Evolutionary conservation across 2,888 invertebrate species (phyloP), one percentile per base, ranked within the genome.

Genomic region (Salpingus planirostris): DNA sequence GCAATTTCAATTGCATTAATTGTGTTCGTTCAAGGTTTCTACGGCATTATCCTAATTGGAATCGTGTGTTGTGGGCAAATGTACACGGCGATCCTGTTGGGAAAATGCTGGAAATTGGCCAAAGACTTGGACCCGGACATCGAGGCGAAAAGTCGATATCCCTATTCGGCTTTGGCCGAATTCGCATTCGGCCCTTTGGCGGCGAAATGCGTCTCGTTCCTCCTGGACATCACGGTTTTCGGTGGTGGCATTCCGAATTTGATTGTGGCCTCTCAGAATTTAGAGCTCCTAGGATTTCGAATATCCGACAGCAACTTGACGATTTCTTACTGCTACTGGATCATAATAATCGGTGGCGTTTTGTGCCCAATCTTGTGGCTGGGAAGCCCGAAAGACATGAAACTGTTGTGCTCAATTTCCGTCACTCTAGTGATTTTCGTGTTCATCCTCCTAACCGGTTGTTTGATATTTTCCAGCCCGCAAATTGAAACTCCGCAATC

Each of bases 381-480:
- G 3, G 90, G 89, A 27, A 88, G 89, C 40, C 90, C 91, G 0
- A 88, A 88, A 60, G 88, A 91, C 55, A 88, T 91, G 82, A 88
- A 89, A 91, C 66, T 72, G 11, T 45, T 83, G 36, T 81, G 81
- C 2, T 61, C 75, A 7, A 57, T 73, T 4, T 86, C 87, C 0
- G 78, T 77, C 13, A 49, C 67, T 12, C 72, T 77, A 8, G 81
- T 86, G 24, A 55, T 67, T 5, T 62, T 71, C 0, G 81, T 83
- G 12, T 78, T 84, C 2, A 38, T 74, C 0, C 62, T 80, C 22
- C 72, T 78, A 1, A 80, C 80, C 76, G 70, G 69, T 46, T 78
- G 81, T 38, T 76, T 85, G 28, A 53, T 74, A 10, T 60, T 56
- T 21, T 54, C 57, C 29, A 51, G 50, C 15, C n/a, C n/a, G n/a